Base-by-base conservation (phyloP, 2,797 vertebrate genomes). In the Brachyrhaphis roseni region DNA sequence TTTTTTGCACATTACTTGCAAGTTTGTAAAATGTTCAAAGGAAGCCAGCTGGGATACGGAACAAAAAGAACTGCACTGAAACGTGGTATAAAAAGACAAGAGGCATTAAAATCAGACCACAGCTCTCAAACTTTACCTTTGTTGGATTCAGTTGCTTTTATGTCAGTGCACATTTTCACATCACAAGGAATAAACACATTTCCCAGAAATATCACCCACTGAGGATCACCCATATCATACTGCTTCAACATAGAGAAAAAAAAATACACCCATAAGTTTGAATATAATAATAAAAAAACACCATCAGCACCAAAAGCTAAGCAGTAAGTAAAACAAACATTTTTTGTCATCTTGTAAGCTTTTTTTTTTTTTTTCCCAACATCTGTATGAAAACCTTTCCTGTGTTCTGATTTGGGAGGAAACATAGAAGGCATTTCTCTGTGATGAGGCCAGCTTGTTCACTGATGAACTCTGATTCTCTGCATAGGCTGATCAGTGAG, bases 51-150 rank as follows among this genome's bases (percentile, higher is more conserved):
- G 20, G 72, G 78, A 89, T 96, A 88, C 55, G 45, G 68, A 82
- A 88, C 94, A 95, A 76, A 95, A 84, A 74, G 93, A 77, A 82
- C 18, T 26, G 80, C 94, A 77, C 95, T 95, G 43, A 89, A 76
- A 96, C 95, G 96, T 94, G 68, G 96, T 97, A 98, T 96, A 98
- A 97, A 99, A 98, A 76, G 96, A 98, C 95, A 97, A 96, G 94
- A 96, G 92, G 96, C 94, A 96, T 96, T 97, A 96, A 97, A 77
- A 96, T 94, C 85, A 87, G 93, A 97, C 97, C 98, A 96, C 96
- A 97, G 97, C 96, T 96, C 94, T 96, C 92, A 93, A 93, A 95
- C 94, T 94, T 89, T 91, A 93, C 88, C 88, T 94, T 53, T 93
- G 95, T 88, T 87, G 90, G 93, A 93, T 87, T 91, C 78, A 43